Evolutionary conservation across 2,113 vertebrate species (phyloP).

Genomic region (Tor tambroides): DNA sequence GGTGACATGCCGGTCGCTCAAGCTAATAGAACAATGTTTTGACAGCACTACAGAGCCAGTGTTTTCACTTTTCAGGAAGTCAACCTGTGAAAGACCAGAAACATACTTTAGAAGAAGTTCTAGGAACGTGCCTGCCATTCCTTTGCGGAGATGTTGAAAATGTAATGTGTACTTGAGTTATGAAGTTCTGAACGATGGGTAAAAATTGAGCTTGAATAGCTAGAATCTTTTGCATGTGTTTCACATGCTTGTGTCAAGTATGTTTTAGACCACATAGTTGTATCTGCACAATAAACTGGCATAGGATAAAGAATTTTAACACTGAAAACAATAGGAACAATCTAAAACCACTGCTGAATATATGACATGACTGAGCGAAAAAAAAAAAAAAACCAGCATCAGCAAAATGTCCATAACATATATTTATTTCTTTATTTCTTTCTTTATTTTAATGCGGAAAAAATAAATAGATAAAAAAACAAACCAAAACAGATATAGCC

Average conservation of each 20-base stretch:
- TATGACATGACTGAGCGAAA: background rate
- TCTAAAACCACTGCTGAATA: background rate
- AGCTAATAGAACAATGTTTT: constrained; percentile 1
- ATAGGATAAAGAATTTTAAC: background rate
- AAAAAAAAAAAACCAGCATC: background rate
- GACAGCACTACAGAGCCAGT: constrained; percentile 12
- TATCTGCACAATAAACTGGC: background rate
- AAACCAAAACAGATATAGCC: background rate
- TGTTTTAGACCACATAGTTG: background rate
- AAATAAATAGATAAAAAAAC: background rate
- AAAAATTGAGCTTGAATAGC: background rate
- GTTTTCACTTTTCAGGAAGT: constrained; percentile 9
- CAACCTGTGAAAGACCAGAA: background rate
- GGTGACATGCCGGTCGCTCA: background rate
- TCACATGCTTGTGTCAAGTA: background rate
- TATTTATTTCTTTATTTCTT: too few relatives aligned
- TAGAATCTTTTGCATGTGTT: background rate
- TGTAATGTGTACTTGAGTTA: background rate
- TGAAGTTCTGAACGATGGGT: background rate
- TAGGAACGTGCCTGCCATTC: background rate
- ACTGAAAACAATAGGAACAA: background rate
- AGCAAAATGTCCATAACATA: background rate
- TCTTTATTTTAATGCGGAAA: background rate
- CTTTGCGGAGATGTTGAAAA: background rate
- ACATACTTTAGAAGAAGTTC: background rate